Conservation (phyloP, 2,113 vertebrate genomes). For the Macrotis lagotis region DNA sequence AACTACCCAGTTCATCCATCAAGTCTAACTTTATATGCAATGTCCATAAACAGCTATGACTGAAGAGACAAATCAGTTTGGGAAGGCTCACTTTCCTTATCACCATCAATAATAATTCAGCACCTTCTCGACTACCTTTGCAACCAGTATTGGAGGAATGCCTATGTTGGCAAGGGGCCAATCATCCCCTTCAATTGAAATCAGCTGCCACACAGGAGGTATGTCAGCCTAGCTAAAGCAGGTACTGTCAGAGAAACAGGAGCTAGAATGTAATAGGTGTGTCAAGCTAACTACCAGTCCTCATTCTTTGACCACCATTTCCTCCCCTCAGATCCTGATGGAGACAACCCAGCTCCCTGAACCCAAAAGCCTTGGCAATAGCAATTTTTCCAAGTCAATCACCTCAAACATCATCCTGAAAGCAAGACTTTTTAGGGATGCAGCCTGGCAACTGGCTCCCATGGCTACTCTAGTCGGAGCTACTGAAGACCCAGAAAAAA, state of each 20-base stretch:
- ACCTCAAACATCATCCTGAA: not conserved
- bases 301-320: not conserved
- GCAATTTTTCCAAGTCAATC: not conserved
- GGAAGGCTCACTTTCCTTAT: not conserved
- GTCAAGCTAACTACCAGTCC: not conserved
- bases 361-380: not conserved
- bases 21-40: not conserved
- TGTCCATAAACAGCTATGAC: not conserved
- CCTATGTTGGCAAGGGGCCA: not conserved
- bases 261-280: not conserved
- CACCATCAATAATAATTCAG: not conserved
- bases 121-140: not conserved
- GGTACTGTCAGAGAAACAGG: not conserved
- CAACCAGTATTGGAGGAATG: not conserved
- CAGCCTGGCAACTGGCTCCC: not conserved
- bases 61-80: not conserved
- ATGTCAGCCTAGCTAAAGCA: not conserved
- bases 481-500: not conserved
- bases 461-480: not conserved
- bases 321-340: not conserved
- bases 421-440: not conserved
- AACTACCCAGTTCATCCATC: not conserved
- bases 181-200: not conserved
- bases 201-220: not conserved
- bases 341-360: not conserved